These are phyloP conservation scores for Acronicta psi DNA, from an alignment of 2,888 invertebrate species.

Conservation along the genomic window DNA sequence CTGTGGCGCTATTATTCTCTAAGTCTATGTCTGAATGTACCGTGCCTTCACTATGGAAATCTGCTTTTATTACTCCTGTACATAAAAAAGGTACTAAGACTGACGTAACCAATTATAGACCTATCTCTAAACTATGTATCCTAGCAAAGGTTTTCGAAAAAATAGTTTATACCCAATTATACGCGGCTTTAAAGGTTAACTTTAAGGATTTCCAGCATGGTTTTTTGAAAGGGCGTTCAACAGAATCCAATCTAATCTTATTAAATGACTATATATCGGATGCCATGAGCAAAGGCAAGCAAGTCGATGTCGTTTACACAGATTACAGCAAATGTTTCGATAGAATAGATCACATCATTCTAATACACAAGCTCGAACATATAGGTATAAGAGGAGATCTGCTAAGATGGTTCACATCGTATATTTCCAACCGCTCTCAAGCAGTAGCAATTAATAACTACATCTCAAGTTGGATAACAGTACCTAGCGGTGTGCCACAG, in stretches of 20 bases:
- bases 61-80: background rate
- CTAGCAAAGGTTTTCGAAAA: too few relatives aligned
- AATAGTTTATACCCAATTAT: too few relatives aligned
- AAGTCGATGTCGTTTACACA: constrained; percentile 16
- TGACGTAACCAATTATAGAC: background rate
- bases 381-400: background rate
- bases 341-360: constrained; percentile 6
- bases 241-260: background rate
- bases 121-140: background rate
- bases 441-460: constrained; percentile 1
- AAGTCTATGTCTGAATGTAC: too few relatives aligned
- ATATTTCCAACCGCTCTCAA: background rate
- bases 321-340: constrained; percentile 17
- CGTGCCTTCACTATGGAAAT: too few relatives aligned
- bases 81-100: background rate
- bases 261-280: constrained; percentile 6
- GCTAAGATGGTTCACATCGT: background rate
- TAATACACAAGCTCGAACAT: background rate
- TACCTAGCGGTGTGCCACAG: constrained; percentile 1
- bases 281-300: background rate
- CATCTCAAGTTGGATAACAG: background rate
- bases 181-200: too few relatives aligned
- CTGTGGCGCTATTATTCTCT: too few relatives aligned
- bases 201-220: too few relatives aligned
- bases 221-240: constrained; percentile 4